phyloP scores from a whole-genome alignment of 2,797 vertebrate genomes.

The Percopsis omiscomaycus region DNA sequence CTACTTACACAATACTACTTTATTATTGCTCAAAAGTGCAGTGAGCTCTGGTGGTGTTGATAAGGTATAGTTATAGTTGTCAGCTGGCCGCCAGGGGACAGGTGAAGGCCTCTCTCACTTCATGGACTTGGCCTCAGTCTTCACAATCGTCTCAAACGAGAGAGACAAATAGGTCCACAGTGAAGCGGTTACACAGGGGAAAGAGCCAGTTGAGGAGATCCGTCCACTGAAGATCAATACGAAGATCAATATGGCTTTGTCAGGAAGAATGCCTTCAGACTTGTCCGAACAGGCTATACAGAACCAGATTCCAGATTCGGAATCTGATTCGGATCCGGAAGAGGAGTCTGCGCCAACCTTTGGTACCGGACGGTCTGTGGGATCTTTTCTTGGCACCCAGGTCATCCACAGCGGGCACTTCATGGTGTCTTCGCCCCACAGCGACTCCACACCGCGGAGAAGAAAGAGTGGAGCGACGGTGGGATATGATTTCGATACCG shows the following conservation, averaged over 20 bases:
- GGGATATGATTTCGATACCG: constrained; percentile 76
- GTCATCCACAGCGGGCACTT: constrained; percentile 99
- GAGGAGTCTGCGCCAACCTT: constrained; percentile 36
- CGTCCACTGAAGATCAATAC: constrained; percentile 1
- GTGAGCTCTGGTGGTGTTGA: background rate
- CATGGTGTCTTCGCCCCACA: constrained; percentile 97
- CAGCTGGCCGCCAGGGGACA: no score
- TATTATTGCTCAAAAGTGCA: background rate
- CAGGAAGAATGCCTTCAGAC: constrained; percentile 34
- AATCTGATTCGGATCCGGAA: constrained; percentile 83
- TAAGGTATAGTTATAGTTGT: background rate
- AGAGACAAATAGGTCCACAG: background rate
- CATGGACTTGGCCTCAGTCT: no score
- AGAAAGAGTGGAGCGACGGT: constrained; percentile 67
- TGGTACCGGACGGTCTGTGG: constrained; percentile 27
- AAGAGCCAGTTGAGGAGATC: background rate
- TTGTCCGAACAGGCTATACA: constrained; percentile 37
- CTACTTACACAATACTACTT: background rate
- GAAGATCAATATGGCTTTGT: constrained; percentile 46
- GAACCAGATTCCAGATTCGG: constrained; percentile 68
- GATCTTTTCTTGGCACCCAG: constrained; percentile 70
- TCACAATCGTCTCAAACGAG: no score
- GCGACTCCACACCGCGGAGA: constrained; percentile 78
- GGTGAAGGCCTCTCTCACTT: no score
- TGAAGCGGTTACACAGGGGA: background rate